Evolutionary conservation across 2,888 invertebrate species (phyloP).

Genomic region (Nebria brevicollis): DNA sequence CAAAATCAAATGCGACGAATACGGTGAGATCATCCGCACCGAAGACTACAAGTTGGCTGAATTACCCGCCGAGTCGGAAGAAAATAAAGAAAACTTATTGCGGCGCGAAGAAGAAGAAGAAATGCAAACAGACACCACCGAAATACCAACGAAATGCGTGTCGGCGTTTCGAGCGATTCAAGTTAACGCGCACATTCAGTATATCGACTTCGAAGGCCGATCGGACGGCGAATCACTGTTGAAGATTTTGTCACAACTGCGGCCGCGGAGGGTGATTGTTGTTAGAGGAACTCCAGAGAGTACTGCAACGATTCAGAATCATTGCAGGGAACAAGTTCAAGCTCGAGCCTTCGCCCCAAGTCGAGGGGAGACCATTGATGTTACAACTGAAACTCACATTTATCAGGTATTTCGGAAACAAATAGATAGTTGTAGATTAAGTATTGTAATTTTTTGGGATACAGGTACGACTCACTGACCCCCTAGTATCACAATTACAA

Average conservation of each 20-base stretch:
- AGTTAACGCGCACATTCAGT: conserved; percentile 87
- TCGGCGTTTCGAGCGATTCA: conserved; percentile 77
- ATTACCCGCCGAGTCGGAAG: conserved; percentile 72
- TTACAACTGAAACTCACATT: conserved; percentile 97
- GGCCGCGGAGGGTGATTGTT: conserved; percentile 83
- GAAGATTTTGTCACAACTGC: conserved; percentile 82
- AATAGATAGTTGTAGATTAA: too few relatives aligned
- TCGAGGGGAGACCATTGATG: conserved; percentile 88
- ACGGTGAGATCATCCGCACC: conserved; percentile 93
- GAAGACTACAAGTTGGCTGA: conserved; percentile 92
- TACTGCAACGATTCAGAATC: conserved; percentile 74
- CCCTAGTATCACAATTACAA: conserved; percentile 84
- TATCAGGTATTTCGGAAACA: conserved; percentile 77
- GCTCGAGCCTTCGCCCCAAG: conserved; percentile 85
- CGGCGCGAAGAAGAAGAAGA: conserved; percentile 70
- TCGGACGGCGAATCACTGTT: conserved; percentile 86
- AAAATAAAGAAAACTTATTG: conserved; percentile 75
- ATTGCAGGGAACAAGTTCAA: conserved; percentile 73
- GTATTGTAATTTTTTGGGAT: background rate
- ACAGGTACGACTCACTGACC: conserved; percentile 90
- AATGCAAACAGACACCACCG: conserved; percentile 64
- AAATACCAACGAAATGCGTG: conserved; percentile 92
- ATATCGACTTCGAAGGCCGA: conserved; percentile 97
- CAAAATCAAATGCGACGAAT: conserved; percentile 91
- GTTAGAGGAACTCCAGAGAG: conserved; percentile 78